Base-by-base conservation (phyloP, 1,140 invertebrate species). In the Ephestia elutella region DNA sequence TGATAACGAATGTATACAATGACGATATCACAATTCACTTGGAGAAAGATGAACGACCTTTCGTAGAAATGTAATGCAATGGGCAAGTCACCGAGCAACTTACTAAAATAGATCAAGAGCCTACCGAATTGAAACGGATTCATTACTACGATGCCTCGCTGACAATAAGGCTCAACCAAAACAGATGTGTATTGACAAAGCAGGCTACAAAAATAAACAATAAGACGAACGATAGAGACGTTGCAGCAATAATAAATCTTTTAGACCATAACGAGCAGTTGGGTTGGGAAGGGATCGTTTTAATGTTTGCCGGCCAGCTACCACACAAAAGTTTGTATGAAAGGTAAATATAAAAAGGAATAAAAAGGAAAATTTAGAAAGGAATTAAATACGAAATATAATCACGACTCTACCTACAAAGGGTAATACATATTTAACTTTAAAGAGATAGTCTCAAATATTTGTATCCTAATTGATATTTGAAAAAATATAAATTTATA, bases 1-100 rank as follows among this genome's bases (percentile, higher is more conserved):
- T 84, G 80, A 87, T 86, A 82, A 86, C 81, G 69, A 82, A 77
- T 78, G 79, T 81, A 81, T 77, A 84, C 78, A 84, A 79, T 70
- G 60, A 66, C 63, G 67, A 70, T 73, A 77, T 68, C 70, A 58
- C 50, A 64, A 63, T 68, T 54, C 44, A 64, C 55, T 53, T 50
- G 49, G 56, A 38, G 28, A 54, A 59, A 65, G 38, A 60, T 56
- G 38, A 50, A 60, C 44, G 59, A 60, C 44, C 53, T 53, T 53
- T 53, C 50, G 9, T 13, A 18, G 49, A 53, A 53, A 53, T 53
- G 19, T 4, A 53, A 53, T 53, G 19, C n/a, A 20, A 50, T 11
- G 49, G 30, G 11, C 30, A 32, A 20, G 49, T n/a, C 19, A 50
- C 11, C 19, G n/a, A 53, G 19, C 21, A 11, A 25, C 19, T 25